These are phyloP conservation scores for Bombyx huttoni DNA, from an alignment of 2,888 invertebrate genomes.

Conservation along the genomic window DNA sequence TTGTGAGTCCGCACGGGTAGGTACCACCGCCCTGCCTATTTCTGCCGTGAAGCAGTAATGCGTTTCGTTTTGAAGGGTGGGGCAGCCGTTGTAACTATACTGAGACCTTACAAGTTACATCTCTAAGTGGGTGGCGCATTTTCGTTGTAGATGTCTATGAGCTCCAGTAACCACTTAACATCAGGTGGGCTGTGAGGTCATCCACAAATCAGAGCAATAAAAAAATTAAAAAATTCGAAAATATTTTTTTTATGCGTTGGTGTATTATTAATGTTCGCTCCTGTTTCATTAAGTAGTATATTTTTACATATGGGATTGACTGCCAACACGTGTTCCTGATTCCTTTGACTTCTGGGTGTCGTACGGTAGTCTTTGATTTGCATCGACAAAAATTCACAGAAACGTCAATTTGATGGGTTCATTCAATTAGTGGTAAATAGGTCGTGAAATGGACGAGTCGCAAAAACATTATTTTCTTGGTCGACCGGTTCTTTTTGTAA, in stretches of 20 bases:
- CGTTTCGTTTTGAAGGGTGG: too few relatives aligned
- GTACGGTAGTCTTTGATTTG: conserved; percentile 32
- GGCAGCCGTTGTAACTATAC: too few relatives aligned
- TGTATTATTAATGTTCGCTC: background rate
- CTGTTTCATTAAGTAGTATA: background rate
- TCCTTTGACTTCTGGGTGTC: conserved; percentile 34
- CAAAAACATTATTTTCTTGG: conserved; percentile 15
- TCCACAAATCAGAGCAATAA: too few relatives aligned
- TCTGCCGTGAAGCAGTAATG: too few relatives aligned
- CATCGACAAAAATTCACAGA: conserved; percentile 41
- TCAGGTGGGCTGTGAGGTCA: too few relatives aligned
- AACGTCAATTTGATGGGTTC: conserved; percentile 34
- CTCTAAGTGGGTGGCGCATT: too few relatives aligned
- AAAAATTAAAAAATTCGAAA: conserved; percentile 37
- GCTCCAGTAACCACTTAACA: too few relatives aligned
- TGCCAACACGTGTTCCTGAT: conserved; percentile 43
- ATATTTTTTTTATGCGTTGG: conserved; percentile 17
- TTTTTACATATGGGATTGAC: conserved; percentile 12
- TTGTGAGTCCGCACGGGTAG: too few relatives aligned
- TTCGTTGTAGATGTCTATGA: too few relatives aligned
- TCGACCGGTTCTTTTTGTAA: background rate
- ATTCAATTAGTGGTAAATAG: conserved; percentile 35
- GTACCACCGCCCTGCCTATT: too few relatives aligned
- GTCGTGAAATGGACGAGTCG: conserved; percentile 37
- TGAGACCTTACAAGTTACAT: too few relatives aligned